These are phyloP conservation scores for Megaceryle maxima DNA, from an alignment of 2,113 vertebrate genomes.

Conservation along the genomic window DNA sequence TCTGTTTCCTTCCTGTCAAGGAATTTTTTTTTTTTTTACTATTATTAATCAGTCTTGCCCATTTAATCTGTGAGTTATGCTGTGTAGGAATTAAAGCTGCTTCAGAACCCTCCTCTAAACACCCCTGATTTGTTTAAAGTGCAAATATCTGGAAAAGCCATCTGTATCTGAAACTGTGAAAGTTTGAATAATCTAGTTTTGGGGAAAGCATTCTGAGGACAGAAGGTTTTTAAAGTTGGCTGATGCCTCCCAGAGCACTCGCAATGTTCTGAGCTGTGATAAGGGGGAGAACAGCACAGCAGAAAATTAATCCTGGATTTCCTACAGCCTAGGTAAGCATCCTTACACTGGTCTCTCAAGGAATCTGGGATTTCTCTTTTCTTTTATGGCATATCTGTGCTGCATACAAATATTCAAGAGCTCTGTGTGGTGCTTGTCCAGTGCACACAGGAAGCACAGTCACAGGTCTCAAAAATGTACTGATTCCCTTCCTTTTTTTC, in stretches of 20 bases:
- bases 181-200: neutral
- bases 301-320: neutral
- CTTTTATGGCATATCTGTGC: neutral
- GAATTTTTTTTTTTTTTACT: neutral
- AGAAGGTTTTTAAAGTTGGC: neutral
- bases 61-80: neutral
- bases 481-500: neutral
- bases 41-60: neutral
- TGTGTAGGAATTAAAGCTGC: neutral
- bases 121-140: neutral
- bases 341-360: neutral
- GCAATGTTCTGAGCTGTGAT: neutral
- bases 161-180: neutral
- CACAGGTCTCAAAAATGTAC: neutral
- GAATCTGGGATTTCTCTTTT: neutral
- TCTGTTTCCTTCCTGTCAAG: neutral
- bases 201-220: neutral
- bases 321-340: neutral
- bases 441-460: neutral
- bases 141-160: neutral
- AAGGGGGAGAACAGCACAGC: neutral
- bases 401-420: neutral
- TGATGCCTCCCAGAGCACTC: neutral
- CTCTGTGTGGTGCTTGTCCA: neutral
- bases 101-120: neutral